Evolutionary conservation across 2,113 vertebrate genomes (phyloP).

Genomic region (Echinops telfairi): DNA sequence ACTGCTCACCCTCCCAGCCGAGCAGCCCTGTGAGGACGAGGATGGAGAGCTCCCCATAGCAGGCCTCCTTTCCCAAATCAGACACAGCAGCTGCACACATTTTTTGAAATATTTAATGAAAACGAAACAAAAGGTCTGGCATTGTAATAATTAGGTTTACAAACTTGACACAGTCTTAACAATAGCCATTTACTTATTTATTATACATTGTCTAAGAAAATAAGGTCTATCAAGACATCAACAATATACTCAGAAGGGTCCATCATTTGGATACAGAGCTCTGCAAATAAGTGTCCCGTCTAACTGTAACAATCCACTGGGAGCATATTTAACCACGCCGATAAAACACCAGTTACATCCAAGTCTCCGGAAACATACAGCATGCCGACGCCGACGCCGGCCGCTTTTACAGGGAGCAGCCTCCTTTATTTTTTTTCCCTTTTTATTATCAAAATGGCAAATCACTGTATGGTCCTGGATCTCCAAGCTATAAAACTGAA

Average conservation of each 20-base stretch:
- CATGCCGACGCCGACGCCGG: constrained; percentile 75
- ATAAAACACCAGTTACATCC: constrained; percentile 72
- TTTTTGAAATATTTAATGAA: constrained; percentile 59
- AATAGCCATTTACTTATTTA: constrained; percentile 76
- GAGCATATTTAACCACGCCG: constrained; percentile 74
- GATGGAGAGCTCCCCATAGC: too few species aligned
- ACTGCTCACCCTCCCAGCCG: not conserved
- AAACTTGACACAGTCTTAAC: constrained; percentile 68
- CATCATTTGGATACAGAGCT: constrained; percentile 36
- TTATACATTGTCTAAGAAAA: constrained; percentile 83
- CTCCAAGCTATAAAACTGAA: constrained; percentile 93
- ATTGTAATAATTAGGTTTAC: constrained; percentile 77
- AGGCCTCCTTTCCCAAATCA: not conserved
- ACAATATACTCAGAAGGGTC: constrained; percentile 12
- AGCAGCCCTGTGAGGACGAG: not conserved
- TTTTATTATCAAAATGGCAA: constrained; percentile 52
- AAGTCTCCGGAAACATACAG: constrained; percentile 77
- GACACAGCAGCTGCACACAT: not conserved
- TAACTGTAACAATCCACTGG: constrained; percentile 58
- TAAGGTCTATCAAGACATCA: constrained; percentile 59
- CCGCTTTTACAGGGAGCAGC: constrained; percentile 61
- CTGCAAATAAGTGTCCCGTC: constrained; percentile 77
- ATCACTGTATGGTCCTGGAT: constrained; percentile 87
- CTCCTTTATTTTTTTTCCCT: not conserved
- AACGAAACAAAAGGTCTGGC: constrained; percentile 74